These are phyloP conservation scores for Parazoanthus darwini DNA, from an alignment of 92 coral and sea anemone genomes.

Conservation along the genomic window DNA sequence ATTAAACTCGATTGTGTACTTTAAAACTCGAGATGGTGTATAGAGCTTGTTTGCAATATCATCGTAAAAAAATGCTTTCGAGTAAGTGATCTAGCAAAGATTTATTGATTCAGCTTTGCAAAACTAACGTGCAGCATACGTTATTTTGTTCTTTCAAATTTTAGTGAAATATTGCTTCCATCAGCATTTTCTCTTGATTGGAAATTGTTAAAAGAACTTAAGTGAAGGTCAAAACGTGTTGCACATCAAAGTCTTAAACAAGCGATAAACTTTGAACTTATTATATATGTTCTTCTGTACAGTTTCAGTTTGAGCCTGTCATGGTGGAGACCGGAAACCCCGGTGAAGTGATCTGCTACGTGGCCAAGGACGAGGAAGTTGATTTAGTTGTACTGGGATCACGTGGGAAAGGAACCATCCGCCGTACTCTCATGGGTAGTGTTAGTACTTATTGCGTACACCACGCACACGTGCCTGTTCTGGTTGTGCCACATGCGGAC, in stretches of 20 bases:
- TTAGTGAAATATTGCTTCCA: too few relatives aligned
- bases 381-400: conserved; percentile 28
- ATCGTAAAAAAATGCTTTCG: too few relatives aligned
- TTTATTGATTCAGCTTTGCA: too few relatives aligned
- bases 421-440: conserved; percentile 46
- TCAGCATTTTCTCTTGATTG: too few relatives aligned
- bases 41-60: too few relatives aligned
- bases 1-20: too few relatives aligned
- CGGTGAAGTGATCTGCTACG: conserved; percentile 23
- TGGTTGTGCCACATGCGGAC: conserved; percentile 29
- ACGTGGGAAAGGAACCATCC: conserved; percentile 34
- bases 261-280: background rate
- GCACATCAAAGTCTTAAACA: background rate
- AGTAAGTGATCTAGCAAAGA: too few relatives aligned
- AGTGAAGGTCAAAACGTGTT: too few relatives aligned
- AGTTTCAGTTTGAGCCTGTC: conserved; percentile 35
- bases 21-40: too few relatives aligned
- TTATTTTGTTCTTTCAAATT: too few relatives aligned
- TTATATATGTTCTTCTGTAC: background rate
- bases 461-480: conserved; percentile 27
- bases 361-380: conserved; percentile 31
- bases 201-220: too few relatives aligned
- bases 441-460: conserved; percentile 26
- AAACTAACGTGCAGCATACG: too few relatives aligned
- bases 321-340: conserved; percentile 32